These are phyloP conservation scores for Neostethus bicornis DNA, from an alignment of 2,797 vertebrate genomes.

Conservation along the genomic window DNA sequence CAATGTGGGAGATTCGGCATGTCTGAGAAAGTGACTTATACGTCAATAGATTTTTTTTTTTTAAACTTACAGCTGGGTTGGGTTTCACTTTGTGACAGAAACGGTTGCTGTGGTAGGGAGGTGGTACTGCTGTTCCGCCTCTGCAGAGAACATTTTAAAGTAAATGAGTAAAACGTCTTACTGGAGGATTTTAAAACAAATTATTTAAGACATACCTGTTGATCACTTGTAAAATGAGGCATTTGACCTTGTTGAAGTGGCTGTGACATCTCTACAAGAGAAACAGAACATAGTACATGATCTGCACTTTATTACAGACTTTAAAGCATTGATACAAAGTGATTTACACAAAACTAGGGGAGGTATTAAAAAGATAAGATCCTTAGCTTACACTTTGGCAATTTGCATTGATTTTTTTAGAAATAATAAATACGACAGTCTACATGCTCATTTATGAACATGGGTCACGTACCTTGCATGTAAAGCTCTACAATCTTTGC, in stretches of 20 bases:
- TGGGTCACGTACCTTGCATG: constrained; percentile 21
- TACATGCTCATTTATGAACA: neutral
- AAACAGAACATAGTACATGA: neutral
- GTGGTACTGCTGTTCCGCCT: fast-evolving
- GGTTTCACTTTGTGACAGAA: constrained; percentile 9
- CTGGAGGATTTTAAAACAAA: constrained; percentile 5
- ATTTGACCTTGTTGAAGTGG: fast-evolving
- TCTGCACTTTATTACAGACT: neutral
- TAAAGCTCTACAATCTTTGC: constrained; percentile 32
- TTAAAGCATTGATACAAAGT: too few species aligned
- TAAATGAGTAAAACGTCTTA: constrained; percentile 2
- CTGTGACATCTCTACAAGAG: neutral
- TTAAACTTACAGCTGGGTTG: constrained; percentile 32
- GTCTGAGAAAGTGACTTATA: too few species aligned
- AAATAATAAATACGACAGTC: neutral
- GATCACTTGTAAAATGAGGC: constrained; percentile 10
- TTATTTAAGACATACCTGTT: constrained; percentile 45
- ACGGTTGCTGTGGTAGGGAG: neutral
- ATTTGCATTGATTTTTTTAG: neutral
- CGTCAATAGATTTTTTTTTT: too few species aligned
- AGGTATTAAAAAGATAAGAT: too few species aligned
- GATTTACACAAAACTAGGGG: too few species aligned
- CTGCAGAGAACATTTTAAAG: constrained; percentile 30
- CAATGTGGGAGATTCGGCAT: too few species aligned
- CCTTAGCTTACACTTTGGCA: too few species aligned